phyloP scores from a whole-genome alignment of 1,140 invertebrate genomes.

The Eriocheir sinensis region DNA sequence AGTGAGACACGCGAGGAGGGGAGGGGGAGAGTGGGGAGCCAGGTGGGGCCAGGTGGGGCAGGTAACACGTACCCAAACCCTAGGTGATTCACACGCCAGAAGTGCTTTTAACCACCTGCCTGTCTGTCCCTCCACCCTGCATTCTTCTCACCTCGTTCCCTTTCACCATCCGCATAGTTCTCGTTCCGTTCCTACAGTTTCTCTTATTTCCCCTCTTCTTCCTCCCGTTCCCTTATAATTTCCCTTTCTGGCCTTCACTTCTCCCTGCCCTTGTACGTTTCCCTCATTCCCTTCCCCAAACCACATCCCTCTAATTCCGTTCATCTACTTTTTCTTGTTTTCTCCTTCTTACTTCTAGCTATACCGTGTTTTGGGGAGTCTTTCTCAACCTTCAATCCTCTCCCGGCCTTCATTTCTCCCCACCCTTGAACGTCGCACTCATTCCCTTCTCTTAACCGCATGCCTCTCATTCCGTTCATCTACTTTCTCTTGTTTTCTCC shows the following conservation, averaged over 20 bases:
- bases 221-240: not conserved
- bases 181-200: not conserved
- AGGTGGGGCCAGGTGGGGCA: not conserved
- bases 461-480: too few species aligned
- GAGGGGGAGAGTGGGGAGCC: not conserved
- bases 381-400: too few species aligned
- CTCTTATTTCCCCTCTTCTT: not conserved
- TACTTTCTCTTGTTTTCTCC: too few species aligned
- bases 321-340: not conserved
- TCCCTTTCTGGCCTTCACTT: not conserved
- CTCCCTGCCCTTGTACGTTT: not conserved
- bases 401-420: too few species aligned
- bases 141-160: not conserved
- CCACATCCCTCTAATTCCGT: not conserved
- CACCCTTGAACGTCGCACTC: too few species aligned
- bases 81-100: not conserved
- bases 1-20: not conserved
- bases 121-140: not conserved
- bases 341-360: not conserved
- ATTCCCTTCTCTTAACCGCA: too few species aligned
- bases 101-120: slow-evolving; percentile 28
- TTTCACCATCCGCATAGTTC: not conserved
- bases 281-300: not conserved
- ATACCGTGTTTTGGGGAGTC: too few species aligned
- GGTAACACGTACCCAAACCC: not conserved